phyloP scores from a whole-genome alignment of 1,140 invertebrate genomes.

The Chironomus striatipennis region DNA sequence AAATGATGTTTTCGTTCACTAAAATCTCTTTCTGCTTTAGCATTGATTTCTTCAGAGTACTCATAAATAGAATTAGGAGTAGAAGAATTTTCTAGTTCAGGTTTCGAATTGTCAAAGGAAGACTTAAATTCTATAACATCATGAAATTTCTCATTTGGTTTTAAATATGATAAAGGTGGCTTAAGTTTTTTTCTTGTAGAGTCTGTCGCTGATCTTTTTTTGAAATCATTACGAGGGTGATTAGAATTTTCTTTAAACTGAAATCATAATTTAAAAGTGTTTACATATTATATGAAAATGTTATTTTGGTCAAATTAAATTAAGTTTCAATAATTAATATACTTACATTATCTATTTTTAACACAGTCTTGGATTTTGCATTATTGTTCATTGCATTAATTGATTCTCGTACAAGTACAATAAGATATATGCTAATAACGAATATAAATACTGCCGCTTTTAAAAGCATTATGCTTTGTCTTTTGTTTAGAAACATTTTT shows the following conservation, averaged over 20 bases:
- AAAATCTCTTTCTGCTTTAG: slow-evolving; percentile 34
- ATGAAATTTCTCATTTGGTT: slow-evolving; percentile 4
- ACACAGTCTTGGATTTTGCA: slow-evolving; percentile 14
- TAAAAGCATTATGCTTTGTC: not conserved
- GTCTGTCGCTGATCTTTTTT: not conserved
- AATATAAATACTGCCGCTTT: slow-evolving; percentile 5
- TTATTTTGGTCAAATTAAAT: too few species aligned
- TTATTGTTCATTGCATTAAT: not conserved
- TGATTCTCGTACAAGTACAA: not conserved
- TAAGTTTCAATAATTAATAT: too few species aligned
- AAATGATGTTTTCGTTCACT: slow-evolving; percentile 31
- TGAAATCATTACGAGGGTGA: not conserved
- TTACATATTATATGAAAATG: too few species aligned
- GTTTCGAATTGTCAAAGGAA: not conserved
- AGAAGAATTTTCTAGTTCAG: not conserved
- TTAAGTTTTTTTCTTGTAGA: not conserved
- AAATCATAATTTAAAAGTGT: too few species aligned
- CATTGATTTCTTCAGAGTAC: slow-evolving; percentile 39
- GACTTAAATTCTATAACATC: not conserved
- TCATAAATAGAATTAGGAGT: slow-evolving; percentile 39
- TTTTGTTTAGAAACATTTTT: not conserved
- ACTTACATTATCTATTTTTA: slow-evolving; percentile 17
- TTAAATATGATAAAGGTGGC: not conserved
- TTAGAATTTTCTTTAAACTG: not conserved
- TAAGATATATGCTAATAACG: not conserved